A percentile compares a stretch with the other conserved stretches of the same genome.
Evolutionary conservation across 2,797 vertebrate species (phyloP).

Genomic region (Microctenopoma steveboyesi): DNA sequence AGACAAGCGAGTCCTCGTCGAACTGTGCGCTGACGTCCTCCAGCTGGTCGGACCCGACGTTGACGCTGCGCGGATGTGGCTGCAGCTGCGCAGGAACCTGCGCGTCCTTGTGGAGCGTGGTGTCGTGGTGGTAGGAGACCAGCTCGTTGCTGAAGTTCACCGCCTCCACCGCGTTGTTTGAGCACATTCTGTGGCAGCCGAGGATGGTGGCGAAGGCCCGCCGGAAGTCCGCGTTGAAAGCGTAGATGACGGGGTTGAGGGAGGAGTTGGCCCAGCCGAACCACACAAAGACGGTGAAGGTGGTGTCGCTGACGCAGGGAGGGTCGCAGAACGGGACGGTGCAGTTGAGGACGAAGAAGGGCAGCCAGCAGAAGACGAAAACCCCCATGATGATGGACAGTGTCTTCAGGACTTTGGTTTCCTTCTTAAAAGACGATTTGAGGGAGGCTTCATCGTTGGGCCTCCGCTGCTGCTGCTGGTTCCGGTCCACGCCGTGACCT

Average conservation of each 20-base stretch:
- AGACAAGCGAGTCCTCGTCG: conserved; percentile 68
- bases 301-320: conserved; percentile 80
- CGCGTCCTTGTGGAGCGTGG: conserved; percentile 77
- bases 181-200: conserved; percentile 79
- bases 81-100: conserved; percentile 54
- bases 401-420: conserved; percentile 88
- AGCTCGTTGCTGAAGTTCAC: conserved; percentile 85
- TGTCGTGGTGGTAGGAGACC: conserved; percentile 84
- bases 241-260: conserved; percentile 85
- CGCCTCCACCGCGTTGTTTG: conserved; percentile 70
- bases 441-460: conserved; percentile 77
- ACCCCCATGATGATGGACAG: conserved; percentile 84
- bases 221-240: conserved; percentile 86
- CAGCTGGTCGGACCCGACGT: conserved; percentile 16
- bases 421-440: conserved; percentile 84
- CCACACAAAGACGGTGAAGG: conserved; percentile 84
- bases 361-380: conserved; percentile 87
- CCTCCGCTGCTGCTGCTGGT: conserved; percentile 48
- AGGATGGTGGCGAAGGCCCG: conserved; percentile 83
- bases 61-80: conserved; percentile 16
- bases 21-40: conserved; percentile 61
- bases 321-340: conserved; percentile 82
- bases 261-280: conserved; percentile 89
- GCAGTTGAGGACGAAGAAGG: conserved; percentile 88
- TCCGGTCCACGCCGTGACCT: conserved; percentile 45